These are phyloP conservation scores for Lasioglossum calceatum DNA, from an alignment of 2,888 invertebrate genomes.

Conservation along the genomic window DNA sequence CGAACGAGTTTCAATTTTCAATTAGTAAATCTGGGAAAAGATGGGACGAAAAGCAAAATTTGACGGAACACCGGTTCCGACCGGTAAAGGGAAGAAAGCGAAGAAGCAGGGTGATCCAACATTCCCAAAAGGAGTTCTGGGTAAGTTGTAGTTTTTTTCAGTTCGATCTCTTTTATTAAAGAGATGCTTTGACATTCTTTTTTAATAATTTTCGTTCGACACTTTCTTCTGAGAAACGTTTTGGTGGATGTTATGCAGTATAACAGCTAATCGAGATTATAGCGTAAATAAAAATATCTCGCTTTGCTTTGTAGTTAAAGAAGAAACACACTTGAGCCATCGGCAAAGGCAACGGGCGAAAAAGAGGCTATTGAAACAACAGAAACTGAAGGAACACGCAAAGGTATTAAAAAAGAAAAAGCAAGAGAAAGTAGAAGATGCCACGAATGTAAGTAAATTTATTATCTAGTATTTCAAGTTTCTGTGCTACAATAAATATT, in stretches of 20 bases:
- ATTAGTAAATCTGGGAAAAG: background rate
- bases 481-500: background rate
- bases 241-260: background rate
- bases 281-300: background rate
- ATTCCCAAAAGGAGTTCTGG: conserved; percentile 86
- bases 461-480: background rate
- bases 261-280: background rate
- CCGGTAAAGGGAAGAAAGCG: conserved; percentile 94
- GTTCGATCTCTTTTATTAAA: background rate
- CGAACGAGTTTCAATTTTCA: background rate
- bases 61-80: conserved; percentile 89
- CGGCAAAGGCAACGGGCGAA: conserved; percentile 89
- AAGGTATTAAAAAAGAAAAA: background rate
- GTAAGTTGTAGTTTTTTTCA: conserved; percentile 77
- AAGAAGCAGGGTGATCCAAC: conserved; percentile 94
- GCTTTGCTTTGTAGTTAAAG: conserved; percentile 82
- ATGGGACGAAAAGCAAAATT: conserved; percentile 96
- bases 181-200: background rate
- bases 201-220: background rate
- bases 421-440: background rate
- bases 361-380: conserved; percentile 85
- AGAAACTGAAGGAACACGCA: conserved; percentile 55
- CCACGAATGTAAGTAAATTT: background rate
- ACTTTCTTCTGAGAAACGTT: background rate
- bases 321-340: conserved; percentile 87